Percentiles rank a stretch among this genome's conserved stretches.
These are phyloP conservation scores for Apostichopus leukothele DNA, from an alignment of 53 echinoderm and acorn worm species.

Conservation along the genomic window DNA sequence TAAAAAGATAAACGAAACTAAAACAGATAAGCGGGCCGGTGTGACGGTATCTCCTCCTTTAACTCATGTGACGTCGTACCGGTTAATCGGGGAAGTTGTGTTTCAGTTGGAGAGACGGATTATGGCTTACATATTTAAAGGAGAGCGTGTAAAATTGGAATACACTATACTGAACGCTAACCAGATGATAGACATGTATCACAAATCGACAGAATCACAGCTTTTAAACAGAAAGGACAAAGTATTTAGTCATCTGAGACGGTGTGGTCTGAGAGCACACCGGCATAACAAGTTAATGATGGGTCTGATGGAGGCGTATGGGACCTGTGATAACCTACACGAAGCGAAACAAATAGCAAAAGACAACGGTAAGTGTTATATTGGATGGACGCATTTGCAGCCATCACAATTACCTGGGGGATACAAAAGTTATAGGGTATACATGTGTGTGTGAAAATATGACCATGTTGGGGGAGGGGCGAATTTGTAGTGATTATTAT, in stretches of 20 bases:
- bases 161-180: constrained; percentile 69
- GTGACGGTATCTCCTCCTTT: background rate
- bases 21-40: background rate
- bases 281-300: constrained; percentile 52
- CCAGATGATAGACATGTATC: constrained; percentile 57
- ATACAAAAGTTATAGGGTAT: no score
- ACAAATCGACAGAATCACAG: constrained; percentile 2
- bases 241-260: constrained; percentile 47
- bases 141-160: constrained; percentile 43
- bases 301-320: constrained; percentile 49
- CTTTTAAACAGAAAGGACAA: constrained; percentile 47
- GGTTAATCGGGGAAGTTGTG: constrained; percentile 78
- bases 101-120: constrained; percentile 84
- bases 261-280: constrained; percentile 54
- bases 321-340: constrained; percentile 50
- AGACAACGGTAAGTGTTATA: constrained; percentile 49
- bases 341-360: constrained; percentile 42
- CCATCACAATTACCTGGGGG: no score
- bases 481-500: no score
- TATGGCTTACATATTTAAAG: constrained; percentile 72
- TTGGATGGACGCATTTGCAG: no score
- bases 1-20: background rate
- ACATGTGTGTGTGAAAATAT: no score
- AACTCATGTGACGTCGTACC: background rate
- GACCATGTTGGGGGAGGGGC: no score